phyloP scores from a whole-genome alignment of 1,140 invertebrate genomes.

The Wiebesia pumilae region DNA sequence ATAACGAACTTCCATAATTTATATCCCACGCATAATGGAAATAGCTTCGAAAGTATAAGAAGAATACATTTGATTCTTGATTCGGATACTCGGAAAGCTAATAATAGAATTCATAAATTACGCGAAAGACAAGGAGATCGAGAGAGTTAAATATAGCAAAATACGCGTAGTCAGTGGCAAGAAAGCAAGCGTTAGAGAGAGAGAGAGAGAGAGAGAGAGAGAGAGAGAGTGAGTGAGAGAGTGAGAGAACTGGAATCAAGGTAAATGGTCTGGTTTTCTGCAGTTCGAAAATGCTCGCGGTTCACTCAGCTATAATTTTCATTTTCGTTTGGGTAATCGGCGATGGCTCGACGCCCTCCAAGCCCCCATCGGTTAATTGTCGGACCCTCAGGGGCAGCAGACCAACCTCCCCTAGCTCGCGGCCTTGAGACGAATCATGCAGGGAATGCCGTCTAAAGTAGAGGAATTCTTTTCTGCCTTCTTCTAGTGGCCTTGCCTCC shows the following conservation, averaged over 20 bases:
- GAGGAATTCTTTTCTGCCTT: constrained; percentile 20
- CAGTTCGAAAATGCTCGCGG: background rate
- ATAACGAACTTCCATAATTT: constrained; percentile 5
- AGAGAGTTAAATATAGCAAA: constrained; percentile 2
- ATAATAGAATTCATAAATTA: constrained; percentile 46
- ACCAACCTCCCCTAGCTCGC: background rate
- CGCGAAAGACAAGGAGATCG: constrained; percentile 2
- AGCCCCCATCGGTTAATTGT: constrained; percentile 58
- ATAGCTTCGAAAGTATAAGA: background rate
- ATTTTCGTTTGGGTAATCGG: constrained; percentile 65
- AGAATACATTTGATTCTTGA: constrained; percentile 19
- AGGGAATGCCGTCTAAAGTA: constrained; percentile 22
- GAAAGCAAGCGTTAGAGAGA: background rate
- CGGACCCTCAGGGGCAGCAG: background rate
- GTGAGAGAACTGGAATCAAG: background rate
- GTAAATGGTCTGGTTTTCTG: background rate
- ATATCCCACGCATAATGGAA: background rate
- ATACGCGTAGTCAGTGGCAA: background rate
- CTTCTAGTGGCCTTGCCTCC: background rate
- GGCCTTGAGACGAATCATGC: constrained; percentile 32
- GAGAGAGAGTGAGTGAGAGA: constrained; percentile 5
- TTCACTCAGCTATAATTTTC: constrained; percentile 62
- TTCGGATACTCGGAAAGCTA: constrained; percentile 24
- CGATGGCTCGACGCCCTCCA: constrained; percentile 33
- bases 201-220: background rate